These are phyloP conservation scores for Psophia crepitans DNA, from an alignment of 2,113 vertebrate genomes.

Conservation along the genomic window DNA sequence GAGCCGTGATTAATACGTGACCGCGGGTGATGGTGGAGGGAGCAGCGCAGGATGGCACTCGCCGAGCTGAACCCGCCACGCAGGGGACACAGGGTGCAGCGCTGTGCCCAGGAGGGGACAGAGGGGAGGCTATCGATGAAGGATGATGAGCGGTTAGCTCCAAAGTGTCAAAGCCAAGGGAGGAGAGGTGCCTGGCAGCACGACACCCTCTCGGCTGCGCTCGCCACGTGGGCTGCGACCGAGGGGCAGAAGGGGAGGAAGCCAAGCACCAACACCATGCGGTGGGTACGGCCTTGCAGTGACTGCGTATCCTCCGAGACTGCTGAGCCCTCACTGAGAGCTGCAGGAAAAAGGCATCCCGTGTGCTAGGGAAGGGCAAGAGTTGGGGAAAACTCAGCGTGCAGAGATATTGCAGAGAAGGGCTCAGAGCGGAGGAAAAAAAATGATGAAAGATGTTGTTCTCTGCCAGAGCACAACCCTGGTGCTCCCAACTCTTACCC, in stretches of 20 bases:
- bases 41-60: background rate
- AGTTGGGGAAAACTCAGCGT: background rate
- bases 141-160: background rate
- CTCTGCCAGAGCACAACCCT: background rate
- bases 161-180: background rate
- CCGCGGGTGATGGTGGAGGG: background rate
- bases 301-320: background rate
- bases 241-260: fast-evolving
- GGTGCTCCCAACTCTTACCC: background rate
- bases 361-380: fast-evolving
- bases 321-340: background rate
- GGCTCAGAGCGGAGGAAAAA: background rate
- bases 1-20: background rate
- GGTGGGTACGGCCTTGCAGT: background rate
- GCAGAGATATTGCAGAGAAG: background rate
- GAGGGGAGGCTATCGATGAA: background rate
- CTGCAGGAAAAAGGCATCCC: background rate
- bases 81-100: background rate
- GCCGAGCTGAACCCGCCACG: fast-evolving
- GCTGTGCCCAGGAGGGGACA: background rate
- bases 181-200: background rate
- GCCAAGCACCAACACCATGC: fast-evolving
- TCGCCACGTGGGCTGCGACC: background rate
- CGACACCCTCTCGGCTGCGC: fast-evolving
- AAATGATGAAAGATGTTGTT: background rate